These are phyloP conservation scores for Sialia sialis DNA, from an alignment of 2,113 vertebrate genomes.

Conservation along the genomic window DNA sequence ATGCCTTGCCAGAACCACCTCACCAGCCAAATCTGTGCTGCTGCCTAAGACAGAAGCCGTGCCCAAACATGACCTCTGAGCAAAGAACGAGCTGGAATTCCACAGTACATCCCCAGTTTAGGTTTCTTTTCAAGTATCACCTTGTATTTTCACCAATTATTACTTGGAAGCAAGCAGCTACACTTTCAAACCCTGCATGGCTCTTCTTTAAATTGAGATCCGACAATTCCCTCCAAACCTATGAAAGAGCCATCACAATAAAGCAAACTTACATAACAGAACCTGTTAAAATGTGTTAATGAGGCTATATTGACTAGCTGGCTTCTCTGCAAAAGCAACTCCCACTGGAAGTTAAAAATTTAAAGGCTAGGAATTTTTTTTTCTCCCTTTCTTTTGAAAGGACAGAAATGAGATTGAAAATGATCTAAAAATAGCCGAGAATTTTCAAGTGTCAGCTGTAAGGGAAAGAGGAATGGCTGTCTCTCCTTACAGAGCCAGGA, in stretches of 20 bases:
- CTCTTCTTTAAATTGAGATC: neutral
- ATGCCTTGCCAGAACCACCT: neutral
- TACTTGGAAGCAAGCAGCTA: neutral
- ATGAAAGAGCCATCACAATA: neutral
- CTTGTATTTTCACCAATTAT: neutral
- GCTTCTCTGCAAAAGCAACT: neutral
- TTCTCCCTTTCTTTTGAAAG: conserved; percentile 9
- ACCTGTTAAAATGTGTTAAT: neutral
- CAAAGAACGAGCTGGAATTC: neutral
- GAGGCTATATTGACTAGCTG: neutral
- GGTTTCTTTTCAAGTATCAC: neutral
- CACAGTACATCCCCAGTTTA: neutral
- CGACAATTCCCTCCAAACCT: neutral
- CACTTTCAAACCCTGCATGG: neutral
- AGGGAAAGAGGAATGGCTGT: conserved; percentile 13
- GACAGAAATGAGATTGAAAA: conserved; percentile 46
- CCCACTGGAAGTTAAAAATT: conserved; percentile 9
- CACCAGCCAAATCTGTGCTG: neutral
- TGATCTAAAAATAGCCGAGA: conserved; percentile 43
- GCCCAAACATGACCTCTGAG: accelerated
- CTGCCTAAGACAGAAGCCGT: neutral
- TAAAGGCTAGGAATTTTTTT: neutral
- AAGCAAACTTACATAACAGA: neutral
- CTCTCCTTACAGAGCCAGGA: conserved; percentile 44
- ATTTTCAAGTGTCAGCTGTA: conserved; percentile 58